Evolutionary conservation across 2,113 vertebrate species (phyloP).

Genomic region (Sebastes schlegelii): DNA sequence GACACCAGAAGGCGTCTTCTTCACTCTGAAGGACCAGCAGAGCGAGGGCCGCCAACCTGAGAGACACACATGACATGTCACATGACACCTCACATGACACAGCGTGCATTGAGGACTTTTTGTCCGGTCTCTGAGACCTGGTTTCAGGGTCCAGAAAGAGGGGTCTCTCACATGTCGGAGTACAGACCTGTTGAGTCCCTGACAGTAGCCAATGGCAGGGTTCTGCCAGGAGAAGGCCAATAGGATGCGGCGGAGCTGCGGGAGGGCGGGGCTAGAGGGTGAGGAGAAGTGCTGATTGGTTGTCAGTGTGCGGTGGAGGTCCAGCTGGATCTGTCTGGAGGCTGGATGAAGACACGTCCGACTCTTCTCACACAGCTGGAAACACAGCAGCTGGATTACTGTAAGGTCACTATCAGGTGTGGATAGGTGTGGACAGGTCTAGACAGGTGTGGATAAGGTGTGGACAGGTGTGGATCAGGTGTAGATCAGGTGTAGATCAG

Average conservation of each 20-base stretch:
- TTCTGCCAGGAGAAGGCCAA: conserved; percentile 96
- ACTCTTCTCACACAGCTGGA: conserved; percentile 84
- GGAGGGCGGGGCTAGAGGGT: conserved; percentile 87
- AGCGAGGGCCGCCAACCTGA: conserved; percentile 91
- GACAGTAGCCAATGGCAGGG: conserved; percentile 94
- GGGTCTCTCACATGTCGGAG: not conserved
- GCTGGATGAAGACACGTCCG: conserved; percentile 84
- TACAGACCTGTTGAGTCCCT: conserved; percentile 91
- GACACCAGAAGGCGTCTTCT: conserved; percentile 95
- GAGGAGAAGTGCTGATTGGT: conserved; percentile 92
- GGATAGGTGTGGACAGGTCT: too few relatives aligned
- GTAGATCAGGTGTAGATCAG: not conserved
- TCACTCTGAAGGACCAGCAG: conserved; percentile 92
- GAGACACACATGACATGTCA: not conserved
- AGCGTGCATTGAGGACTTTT: too few relatives aligned
- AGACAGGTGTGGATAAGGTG: too few relatives aligned
- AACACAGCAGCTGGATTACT: conserved; percentile 7
- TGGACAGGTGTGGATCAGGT: too few relatives aligned
- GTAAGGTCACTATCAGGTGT: not conserved
- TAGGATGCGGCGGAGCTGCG: conserved; percentile 90
- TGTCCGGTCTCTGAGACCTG: too few relatives aligned
- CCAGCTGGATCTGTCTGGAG: conserved; percentile 93
- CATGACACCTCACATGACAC: too few relatives aligned
- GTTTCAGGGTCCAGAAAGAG: too few relatives aligned
- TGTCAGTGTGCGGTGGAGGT: conserved; percentile 93